Base-by-base conservation (phyloP, 2,113 vertebrate species). In the Zapus hudsonius region DNA sequence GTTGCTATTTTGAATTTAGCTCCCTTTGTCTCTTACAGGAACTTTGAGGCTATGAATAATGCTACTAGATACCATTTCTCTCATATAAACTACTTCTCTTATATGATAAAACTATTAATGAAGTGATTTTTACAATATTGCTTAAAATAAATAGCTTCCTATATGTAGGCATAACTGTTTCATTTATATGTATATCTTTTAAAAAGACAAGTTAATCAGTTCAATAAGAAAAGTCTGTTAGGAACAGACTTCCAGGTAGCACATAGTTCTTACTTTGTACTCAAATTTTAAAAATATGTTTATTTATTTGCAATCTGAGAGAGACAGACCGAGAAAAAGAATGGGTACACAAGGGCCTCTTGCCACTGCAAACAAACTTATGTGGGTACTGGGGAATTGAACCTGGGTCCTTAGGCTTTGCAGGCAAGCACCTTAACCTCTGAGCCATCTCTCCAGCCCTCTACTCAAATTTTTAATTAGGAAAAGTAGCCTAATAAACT, bases 71-170 rank as follows among this genome's bases (percentile, higher is more conserved):
- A 59, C 3, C 25, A 16, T 22, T 93, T 74, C 38, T 84, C 82
- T 27, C 36, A 11, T 25, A 36, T 52, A 84, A 67, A 47, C 66
- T 40, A 55, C 52, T 67, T 86, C 52, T n/a, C n/a, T 86, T 74
- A 78, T 5, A 20, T 17, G 31, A 3, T 74, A 83, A 74, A 90
- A 79, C 76, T 90, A 38, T 78, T 78, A 81, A 66, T 81, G 31
- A 95, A 87, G 73, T 81, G 87, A n/a, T 84, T 75, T 91, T 88
- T 90, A 0, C 19, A 84, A 22, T 22, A 63, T 69, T 79, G 7
- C 70, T 67, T 66, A 69, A 42, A 85, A 91, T 88, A 89, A 92
- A 36, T 40, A 75, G 3, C 16, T 52, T 86, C 89, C 73, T 70
- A 0, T 52, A 0, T 47, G 22, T 64, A 36, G 59, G 74, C n/a